Evolutionary conservation across 37 sponge, comb jelly and placozoan species (phyloP), one percentile per base, ranked within the genome.

Genomic region (Oopsacas minuta): DNA sequence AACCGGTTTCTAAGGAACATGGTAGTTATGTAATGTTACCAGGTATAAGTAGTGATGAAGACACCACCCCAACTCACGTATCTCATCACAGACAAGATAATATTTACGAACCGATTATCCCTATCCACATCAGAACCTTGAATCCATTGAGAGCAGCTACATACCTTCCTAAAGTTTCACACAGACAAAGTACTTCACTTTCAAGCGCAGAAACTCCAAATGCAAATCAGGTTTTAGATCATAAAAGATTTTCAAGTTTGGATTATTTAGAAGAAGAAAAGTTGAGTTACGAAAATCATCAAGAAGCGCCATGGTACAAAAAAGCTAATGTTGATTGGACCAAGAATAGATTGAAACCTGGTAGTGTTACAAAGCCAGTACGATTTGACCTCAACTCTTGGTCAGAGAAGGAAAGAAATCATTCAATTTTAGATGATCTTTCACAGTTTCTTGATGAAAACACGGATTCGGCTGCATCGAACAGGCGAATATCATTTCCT

Each of bases 301-400:
- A 61, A n/a, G 17, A 61, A n/a, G 22, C 75, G 7, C 75, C 20
- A 12, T 61, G 20, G 75, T 61, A 61, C 28, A 3, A 61, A 61
- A 25, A 61, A 61, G 75, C 75, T 32, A 61, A 61, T n/a, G 75
- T 61, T 3, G 75, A 61, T 61, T 61, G 75, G 75, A 61, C 75
- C 28, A 3, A 61, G 22, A 61, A 61, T 12, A 10, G 75, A 12
- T 7, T 61, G 32, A 61, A 61, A 61, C 7, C 28, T 61, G n/a
- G n/a, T n/a, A 61, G 30, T 61, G 75, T 32, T 32, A 10, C 75
- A 3, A 61, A n/a, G 7, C 20, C 20, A 61, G 30, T 32, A 3
- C 75, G 75, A 25, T 3, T 61, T 61, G 75, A 12, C 1, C 30
- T 61, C 75, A 61, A n/a, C 28, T 61, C 30, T 25, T 61, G 75